Base-by-base conservation (phyloP, 2,113 vertebrate species). In the Tragelaphus imberbis region DNA sequence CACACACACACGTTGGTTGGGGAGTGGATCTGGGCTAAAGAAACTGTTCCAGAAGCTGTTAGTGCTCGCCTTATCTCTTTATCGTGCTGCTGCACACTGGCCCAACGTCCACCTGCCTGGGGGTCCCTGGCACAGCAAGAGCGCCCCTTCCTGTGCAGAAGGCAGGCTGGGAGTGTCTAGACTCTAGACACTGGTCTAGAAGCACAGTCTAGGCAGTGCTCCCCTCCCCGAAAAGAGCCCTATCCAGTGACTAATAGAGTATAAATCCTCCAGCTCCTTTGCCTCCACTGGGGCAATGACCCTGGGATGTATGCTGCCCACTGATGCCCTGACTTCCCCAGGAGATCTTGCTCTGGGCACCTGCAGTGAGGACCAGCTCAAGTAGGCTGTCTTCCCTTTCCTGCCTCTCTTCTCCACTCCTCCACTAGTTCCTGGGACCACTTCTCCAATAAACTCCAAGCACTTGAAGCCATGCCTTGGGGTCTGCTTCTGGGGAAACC, bases 21-120 rank as follows among this genome's bases (percentile, higher is more conserved):
- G 36, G 30, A 49, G 28, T 40, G 0, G 58, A 33, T 55, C 68
- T 40, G 23, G 7, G 3, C 77, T 65, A 19, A 23, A 10, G 33
- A 33, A 11, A 77, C 58, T 47, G 1, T 79, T 91, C n/a, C 40
- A 68, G 56, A 59, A 7, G 25, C 28, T 65, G 6, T 30, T 77
- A 0, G 0, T 53, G 47, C 14, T 36, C 6, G 9, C 47, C 75
- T 19, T 3, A 4, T n/a, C 40, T 65, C 63, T 56, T 30, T 40
- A n/a, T 33, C 1, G 1, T 12, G 19, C 47, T 53, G 5, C 2
- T 40, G 7, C n/a, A 25, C 36, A 30, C 0, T 68, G 84, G 36
- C 49, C 13, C 27, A 17, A 27, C 44, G 28, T 55, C 58, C 23
- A 88, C 2, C 79, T 33, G 17, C 17, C 23, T 11, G 11, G 58